Evolutionary conservation across 2,888 invertebrate genomes (phyloP).

Genomic region (Troilus luridus): DNA sequence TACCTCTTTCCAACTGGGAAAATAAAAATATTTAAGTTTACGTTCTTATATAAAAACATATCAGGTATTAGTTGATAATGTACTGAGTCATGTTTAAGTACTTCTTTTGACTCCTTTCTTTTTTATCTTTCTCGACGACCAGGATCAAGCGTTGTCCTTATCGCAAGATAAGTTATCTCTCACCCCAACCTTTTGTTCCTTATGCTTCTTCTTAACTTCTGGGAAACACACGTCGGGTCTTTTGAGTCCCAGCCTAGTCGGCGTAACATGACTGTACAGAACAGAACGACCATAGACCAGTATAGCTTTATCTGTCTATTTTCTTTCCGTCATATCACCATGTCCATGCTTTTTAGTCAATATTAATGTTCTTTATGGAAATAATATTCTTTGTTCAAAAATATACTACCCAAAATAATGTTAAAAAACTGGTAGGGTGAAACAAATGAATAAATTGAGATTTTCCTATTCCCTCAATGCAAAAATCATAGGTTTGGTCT

Average conservation of each 20-base stretch:
- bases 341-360: too few relatives aligned
- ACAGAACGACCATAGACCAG: background rate
- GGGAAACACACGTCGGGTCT: background rate
- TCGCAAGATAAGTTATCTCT: constrained; percentile 20
- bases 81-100: background rate
- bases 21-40: too few relatives aligned
- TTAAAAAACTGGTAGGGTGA: too few relatives aligned
- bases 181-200: constrained; percentile 33
- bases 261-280: background rate
- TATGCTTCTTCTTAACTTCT: constrained; percentile 14
- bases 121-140: background rate
- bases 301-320: too few relatives aligned
- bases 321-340: too few relatives aligned
- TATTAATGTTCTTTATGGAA: too few relatives aligned
- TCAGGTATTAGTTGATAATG: background rate
- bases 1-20: too few relatives aligned
- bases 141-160: background rate
- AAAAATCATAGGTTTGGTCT: too few relatives aligned
- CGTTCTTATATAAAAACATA: background rate
- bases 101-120: background rate
- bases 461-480: too few relatives aligned
- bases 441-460: too few relatives aligned
- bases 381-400: too few relatives aligned
- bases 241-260: background rate
- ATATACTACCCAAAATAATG: too few relatives aligned